Base-by-base conservation (phyloP, 1,140 invertebrate species). In the Lepidurus arcticus region DNA sequence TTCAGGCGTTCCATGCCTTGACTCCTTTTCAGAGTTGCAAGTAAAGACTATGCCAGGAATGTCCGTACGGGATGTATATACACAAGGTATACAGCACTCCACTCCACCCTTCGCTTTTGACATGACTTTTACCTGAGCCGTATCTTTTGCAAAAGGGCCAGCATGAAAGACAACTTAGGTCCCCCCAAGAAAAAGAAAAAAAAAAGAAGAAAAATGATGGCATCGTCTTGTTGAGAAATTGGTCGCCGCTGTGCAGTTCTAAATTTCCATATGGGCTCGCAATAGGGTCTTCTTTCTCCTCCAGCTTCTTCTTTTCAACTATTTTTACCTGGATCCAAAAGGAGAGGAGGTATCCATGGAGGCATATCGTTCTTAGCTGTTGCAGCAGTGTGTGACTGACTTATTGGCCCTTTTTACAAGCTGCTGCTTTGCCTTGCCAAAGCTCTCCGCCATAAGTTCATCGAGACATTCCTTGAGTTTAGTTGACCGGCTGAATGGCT, bases 211-310 rank as follows among this genome's bases (percentile, higher is more conserved):
- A 65, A 65, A 65, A 65, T 65, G 53, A 65, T 65, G 53, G 53
- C 53, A 65, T 65, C 53, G 53, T 65, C 53, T 65, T 65, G 53
- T 65, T 65, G 53, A 65, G 53, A 65, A 65, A 65, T 65, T 65
- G 53, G 53, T 65, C 53, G 21, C 53, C 21, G 53, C 53, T 65
- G 53, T 65, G 53, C 53, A 65, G 53, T n/a, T 65, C 53, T 21
- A 65, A 21, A n/a, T 65, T 65, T 65, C 53, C 53, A 65, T 65
- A 65, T 65, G 53, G 53, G 34, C 34, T 34, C 34, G 34, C 34
- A 34, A 34, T 34, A 34, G 34, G 53, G 53, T 65, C 53, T 65
- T 21, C 53, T 16, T 65, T 65, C 53, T 65, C 21, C 13, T 65
- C 53, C 45, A 7, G 6, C 53, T 65, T 65, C 53, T 65, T 65